Evolutionary conservation across 2,113 vertebrate species (phyloP), one percentile per base, ranked within the genome.

Genomic region (Pelmatolapia mariae): DNA sequence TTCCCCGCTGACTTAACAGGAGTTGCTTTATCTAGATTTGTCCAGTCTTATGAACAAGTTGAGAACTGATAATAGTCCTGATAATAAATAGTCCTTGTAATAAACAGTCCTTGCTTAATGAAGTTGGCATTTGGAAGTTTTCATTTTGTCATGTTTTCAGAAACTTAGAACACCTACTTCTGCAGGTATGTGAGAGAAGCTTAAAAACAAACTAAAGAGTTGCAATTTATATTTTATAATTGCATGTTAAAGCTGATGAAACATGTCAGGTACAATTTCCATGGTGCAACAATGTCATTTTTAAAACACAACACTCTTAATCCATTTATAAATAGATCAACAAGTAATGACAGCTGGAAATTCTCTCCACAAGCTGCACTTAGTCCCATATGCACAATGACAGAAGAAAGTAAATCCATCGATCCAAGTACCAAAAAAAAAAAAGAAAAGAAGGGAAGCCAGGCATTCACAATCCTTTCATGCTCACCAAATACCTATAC

Each of bases 301-400:
- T 91, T 24, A 71, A 85, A 94, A 90, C 85, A 91, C 82, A 89
- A 87, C 87, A 95, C 57, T 90, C 88, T 90, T 92, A 84, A 93
- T 89, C 89, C 88, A 91, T 89, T 90, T 91, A 93, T 92, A 95
- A 95, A 93, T 91, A 95, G 87, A 95, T 84, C 43, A 86, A 93
- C 89, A 92, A 89, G 86, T 90, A 86, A 89, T 87, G 87, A 87
- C 50, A 8, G 86, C 76, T 89, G 80, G 76, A 80, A 57, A 87
- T 93, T 94, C 81, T 71, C 84, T 91, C 91, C 86, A 89, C 82
- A 92, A 91, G 89, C 80, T 92, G 89, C 80, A 91, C 33, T 84
- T 80, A 86, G 84, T 93, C 90, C 86, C 84, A 92, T 88, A 81
- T 73, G 59, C 86, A 94, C 91, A 92, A 57, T 7, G 33, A 93